These are phyloP conservation scores for Coregonus clupeaformis DNA, from an alignment of 2,113 vertebrate species.

Conservation along the genomic window DNA sequence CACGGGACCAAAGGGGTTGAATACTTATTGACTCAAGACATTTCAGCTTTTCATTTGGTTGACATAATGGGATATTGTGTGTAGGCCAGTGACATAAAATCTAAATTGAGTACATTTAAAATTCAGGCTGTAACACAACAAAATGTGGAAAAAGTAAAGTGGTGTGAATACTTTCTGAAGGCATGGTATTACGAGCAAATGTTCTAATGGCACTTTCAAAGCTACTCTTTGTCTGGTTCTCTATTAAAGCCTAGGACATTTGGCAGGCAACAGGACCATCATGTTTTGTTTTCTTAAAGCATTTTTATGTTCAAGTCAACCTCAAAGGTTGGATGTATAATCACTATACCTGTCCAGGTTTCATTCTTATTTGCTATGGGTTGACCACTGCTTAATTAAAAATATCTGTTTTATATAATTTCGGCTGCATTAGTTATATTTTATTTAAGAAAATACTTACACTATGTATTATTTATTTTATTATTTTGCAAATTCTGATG, in stretches of 20 bases:
- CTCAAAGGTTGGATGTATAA: not conserved
- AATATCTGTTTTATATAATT: slow-evolving; percentile 29
- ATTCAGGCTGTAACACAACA: too few species aligned
- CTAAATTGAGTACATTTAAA: too few species aligned
- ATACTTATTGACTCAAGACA: too few species aligned
- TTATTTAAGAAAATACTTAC: slow-evolving; percentile 46
- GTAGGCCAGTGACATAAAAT: too few species aligned
- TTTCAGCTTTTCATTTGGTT: too few species aligned
- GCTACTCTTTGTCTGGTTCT: not conserved
- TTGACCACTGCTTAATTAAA: not conserved
- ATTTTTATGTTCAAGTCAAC: not conserved
- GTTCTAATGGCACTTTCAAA: not conserved
- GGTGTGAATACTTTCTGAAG: not conserved
- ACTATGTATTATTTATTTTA: slow-evolving; percentile 42
- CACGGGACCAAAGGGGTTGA: too few species aligned
- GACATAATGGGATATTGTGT: too few species aligned
- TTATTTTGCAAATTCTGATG: slow-evolving; percentile 37
- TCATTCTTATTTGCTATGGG: not conserved
- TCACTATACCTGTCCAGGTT: not conserved
- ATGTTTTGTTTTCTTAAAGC: not conserved
- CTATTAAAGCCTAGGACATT: not conserved
- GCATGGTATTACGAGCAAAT: not conserved
- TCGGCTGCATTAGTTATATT: slow-evolving; percentile 54
- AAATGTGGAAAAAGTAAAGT: too few species aligned
- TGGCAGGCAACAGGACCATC: too few species aligned